phyloP scores from a whole-genome alignment of 2,888 invertebrate species.

The Yponomeuta malinellus region DNA sequence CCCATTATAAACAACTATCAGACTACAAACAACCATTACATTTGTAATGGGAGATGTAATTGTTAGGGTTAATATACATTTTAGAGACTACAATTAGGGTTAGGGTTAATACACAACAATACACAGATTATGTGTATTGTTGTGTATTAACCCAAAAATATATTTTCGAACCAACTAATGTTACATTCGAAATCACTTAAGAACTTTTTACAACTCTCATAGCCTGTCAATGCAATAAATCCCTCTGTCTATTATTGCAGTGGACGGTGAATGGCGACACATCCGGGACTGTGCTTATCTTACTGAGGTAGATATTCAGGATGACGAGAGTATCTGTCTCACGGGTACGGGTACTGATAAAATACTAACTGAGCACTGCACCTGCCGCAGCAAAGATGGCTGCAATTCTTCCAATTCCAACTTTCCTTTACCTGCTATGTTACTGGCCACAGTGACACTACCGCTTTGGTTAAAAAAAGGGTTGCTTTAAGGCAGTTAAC shows the following conservation, averaged over 20 bases:
- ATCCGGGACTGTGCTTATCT: conserved; percentile 92
- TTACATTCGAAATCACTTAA: no score
- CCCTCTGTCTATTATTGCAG: conserved; percentile 57
- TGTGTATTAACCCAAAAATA: no score
- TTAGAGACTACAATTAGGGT: no score
- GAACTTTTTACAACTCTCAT: neutral
- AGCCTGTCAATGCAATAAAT: neutral
- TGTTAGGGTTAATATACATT: no score
- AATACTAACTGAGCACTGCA: conserved; percentile 95
- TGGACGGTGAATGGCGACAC: conserved; percentile 91
- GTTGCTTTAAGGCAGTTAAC: neutral
- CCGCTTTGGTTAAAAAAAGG: neutral
- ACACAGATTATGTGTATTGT: no score
- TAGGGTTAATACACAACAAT: no score
- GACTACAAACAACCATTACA: no score
- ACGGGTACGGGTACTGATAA: conserved; percentile 95
- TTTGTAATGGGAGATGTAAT: no score
- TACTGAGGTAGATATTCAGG: conserved; percentile 91
- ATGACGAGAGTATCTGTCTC: conserved; percentile 92
- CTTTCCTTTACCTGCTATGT: conserved; percentile 42
- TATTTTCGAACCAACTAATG: no score
- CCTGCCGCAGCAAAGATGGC: conserved; percentile 94
- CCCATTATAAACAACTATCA: no score
- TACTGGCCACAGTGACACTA: conserved; percentile 23
- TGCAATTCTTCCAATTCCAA: conserved; percentile 81